Evolutionary conservation across 2,113 vertebrate species (phyloP).

Genomic region (Burhinus bistriatus): DNA sequence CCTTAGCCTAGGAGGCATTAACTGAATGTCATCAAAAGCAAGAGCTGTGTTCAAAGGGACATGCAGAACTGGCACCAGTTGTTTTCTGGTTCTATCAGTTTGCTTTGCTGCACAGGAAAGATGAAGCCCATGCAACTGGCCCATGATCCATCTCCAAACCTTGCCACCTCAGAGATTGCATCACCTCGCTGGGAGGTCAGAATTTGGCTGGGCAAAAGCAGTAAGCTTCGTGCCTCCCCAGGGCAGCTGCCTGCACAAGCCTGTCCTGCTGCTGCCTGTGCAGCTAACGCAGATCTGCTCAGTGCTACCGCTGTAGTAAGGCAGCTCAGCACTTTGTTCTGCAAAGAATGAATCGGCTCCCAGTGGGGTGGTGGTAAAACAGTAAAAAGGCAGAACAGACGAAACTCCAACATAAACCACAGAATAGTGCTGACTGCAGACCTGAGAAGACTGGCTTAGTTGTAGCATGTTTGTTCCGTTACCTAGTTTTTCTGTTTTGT

Average conservation of each 20-base stretch:
- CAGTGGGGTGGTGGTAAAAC: neutral
- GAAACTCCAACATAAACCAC: neutral
- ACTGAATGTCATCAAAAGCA: neutral
- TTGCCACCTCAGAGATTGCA: neutral
- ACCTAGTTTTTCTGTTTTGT: neutral
- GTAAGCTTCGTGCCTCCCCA: accelerated
- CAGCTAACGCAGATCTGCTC: neutral
- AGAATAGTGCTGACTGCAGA: neutral
- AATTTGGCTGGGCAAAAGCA: neutral
- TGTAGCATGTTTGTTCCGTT: neutral
- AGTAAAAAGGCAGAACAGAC: slow-evolving; percentile 1
- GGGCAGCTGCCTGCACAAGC: neutral
- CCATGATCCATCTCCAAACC: neutral
- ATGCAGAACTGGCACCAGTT: neutral
- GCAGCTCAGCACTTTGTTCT: neutral
- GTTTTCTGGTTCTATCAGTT: neutral
- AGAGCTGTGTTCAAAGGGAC: neutral
- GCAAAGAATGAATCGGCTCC: neutral
- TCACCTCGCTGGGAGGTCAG: neutral
- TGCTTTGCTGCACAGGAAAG: neutral
- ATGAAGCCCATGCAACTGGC: neutral
- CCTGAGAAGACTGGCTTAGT: neutral
- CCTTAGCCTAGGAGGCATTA: neutral
- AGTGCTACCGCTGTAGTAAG: neutral
- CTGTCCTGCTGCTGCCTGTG: neutral